Percentiles rank a stretch among this genome's conserved stretches.
phyloP scores from a whole-genome alignment of 2,888 invertebrate species.

The Tridacna crocea region DNA sequence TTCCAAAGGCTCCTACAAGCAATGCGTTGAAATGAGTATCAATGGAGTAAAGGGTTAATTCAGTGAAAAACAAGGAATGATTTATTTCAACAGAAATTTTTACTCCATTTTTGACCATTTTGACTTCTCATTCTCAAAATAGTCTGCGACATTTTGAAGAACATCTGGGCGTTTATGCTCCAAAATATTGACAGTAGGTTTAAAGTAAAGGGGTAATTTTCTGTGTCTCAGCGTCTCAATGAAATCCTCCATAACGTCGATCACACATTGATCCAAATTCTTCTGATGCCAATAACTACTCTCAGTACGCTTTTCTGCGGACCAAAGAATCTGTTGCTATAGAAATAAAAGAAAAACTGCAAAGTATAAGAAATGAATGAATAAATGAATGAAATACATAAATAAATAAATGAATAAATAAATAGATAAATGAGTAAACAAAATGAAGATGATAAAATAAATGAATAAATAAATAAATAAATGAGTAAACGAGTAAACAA shows the following conservation, averaged over 20 bases:
- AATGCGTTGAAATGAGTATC: too few species aligned
- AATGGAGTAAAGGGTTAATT: too few species aligned
- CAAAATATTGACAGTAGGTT: constrained; percentile 24
- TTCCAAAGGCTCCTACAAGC: too few species aligned
- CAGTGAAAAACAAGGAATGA: not conserved
- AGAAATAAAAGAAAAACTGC: not conserved
- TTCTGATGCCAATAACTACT: constrained; percentile 38
- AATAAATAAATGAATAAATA: too few species aligned
- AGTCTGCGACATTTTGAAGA: constrained; percentile 8
- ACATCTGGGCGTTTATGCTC: constrained; percentile 33
- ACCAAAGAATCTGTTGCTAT: constrained; percentile 41
- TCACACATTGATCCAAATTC: constrained; percentile 35
- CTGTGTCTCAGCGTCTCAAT: constrained; percentile 18
- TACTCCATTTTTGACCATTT: constrained; percentile 16
- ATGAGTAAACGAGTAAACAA: too few species aligned
- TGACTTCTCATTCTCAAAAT: constrained; percentile 17
- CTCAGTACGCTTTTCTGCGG: constrained; percentile 24
- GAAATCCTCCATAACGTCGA: constrained; percentile 33
- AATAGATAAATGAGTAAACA: too few species aligned
- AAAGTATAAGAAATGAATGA: too few species aligned
- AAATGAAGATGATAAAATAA: too few species aligned
- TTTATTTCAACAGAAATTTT: too few species aligned
- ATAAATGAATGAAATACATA: too few species aligned
- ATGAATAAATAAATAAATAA: too few species aligned
- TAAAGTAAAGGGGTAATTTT: constrained; percentile 37